Conservation (phyloP, 2,113 vertebrate species). For the Cavia porcellus region DNA sequence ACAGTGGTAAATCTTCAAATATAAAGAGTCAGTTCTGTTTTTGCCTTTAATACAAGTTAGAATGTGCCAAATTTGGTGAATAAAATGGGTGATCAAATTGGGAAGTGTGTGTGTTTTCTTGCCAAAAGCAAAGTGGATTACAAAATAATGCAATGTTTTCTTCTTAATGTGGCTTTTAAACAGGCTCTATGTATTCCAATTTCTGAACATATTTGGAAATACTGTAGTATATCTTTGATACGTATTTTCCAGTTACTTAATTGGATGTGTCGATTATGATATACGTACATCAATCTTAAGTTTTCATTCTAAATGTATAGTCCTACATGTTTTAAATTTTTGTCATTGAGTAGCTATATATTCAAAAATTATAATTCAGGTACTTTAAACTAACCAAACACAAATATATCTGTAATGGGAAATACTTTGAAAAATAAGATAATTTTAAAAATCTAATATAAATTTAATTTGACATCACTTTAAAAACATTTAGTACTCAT, state of each 20-base stretch:
- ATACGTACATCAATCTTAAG: neutral
- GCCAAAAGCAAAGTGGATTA: conserved; percentile 46
- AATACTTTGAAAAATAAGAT: conserved; percentile 15
- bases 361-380: conserved; percentile 5
- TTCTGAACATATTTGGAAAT: conserved; percentile 55
- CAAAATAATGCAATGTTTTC: conserved; percentile 36
- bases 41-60: conserved; percentile 41
- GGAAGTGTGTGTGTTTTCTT: neutral
- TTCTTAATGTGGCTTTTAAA: neutral
- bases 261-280: neutral
- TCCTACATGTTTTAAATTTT: neutral
- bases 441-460: neutral
- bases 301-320: conserved; percentile 19
- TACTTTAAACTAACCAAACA: neutral
- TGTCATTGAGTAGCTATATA: neutral
- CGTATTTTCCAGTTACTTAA: conserved; percentile 3
- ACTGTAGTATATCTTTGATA: neutral
- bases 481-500: neutral
- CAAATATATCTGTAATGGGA: neutral
- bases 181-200: neutral
- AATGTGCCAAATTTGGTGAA: conserved; percentile 39
- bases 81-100: conserved; percentile 51
- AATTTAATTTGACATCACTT: neutral
- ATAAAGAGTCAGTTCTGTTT: conserved; percentile 32
- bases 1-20: conserved; percentile 1